Evolutionary conservation across 2,888 invertebrate genomes (phyloP).

Genomic region (Thecocarcelia acutangulata): DNA sequence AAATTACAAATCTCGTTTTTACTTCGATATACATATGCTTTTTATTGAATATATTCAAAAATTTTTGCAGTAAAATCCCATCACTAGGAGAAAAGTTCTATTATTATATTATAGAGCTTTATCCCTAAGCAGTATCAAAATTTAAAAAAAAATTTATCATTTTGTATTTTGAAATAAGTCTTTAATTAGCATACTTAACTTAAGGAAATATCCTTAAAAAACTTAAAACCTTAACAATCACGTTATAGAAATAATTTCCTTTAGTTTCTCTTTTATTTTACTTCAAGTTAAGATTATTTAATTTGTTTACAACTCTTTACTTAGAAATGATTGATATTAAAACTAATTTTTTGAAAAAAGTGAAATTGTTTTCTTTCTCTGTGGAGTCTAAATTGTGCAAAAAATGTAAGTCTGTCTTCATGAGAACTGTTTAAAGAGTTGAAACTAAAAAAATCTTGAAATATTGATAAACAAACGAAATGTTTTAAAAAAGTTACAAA

Average conservation of each 20-base stretch:
- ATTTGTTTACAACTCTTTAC: background rate
- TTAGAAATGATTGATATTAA: constrained; percentile 23
- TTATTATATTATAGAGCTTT: too few relatives aligned
- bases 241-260: background rate
- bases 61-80: too few relatives aligned
- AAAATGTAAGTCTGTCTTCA: background rate
- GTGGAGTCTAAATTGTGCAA: background rate
- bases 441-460: background rate
- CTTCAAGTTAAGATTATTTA: constrained; percentile 3
- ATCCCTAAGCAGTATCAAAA: too few relatives aligned
- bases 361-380: constrained; percentile 43
- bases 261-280: constrained; percentile 37
- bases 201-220: too few relatives aligned
- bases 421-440: constrained; percentile 24
- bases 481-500: background rate
- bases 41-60: too few relatives aligned
- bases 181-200: too few relatives aligned
- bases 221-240: background rate
- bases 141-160: too few relatives aligned
- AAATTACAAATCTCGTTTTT: too few relatives aligned
- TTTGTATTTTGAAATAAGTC: too few relatives aligned
- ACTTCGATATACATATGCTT: too few relatives aligned
- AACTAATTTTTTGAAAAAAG: constrained; percentile 35
- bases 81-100: too few relatives aligned
- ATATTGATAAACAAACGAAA: constrained; percentile 30